Conservation (phyloP, 2,888 invertebrate species). For the Tetranychus truncatus region DNA sequence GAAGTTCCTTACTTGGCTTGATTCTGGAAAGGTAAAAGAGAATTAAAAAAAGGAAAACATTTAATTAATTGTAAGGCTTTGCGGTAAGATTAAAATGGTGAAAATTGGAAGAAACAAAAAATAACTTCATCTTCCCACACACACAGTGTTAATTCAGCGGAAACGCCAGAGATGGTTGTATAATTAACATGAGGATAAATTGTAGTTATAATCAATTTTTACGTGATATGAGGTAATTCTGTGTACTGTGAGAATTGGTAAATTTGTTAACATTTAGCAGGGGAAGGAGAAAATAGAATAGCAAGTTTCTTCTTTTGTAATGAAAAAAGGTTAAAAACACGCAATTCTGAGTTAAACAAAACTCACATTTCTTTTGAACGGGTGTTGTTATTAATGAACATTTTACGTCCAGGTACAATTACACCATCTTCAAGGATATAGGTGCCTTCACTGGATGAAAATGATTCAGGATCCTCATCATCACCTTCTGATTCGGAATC, state of each 20-base stretch:
- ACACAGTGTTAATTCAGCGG: background rate
- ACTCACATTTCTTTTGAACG: background rate
- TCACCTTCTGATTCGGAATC: slow-evolving; percentile 5
- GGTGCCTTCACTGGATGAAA: slow-evolving; percentile 8
- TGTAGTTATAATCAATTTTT: background rate
- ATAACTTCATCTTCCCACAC: background rate
- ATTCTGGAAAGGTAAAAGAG: slow-evolving; percentile 7
- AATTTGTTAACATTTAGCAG: too few species aligned
- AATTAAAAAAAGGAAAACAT: background rate
- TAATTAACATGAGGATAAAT: background rate
- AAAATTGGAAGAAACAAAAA: background rate
- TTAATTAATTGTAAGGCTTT: background rate
- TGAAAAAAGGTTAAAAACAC: too few species aligned
- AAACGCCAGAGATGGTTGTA: background rate
- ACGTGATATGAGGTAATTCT: background rate
- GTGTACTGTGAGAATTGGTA: background rate
- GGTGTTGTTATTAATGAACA: background rate
- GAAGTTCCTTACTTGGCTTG: slow-evolving; percentile 41
- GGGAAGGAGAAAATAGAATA: too few species aligned
- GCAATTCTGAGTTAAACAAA: too few species aligned
- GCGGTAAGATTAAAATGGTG: background rate
- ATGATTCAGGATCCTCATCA: background rate
- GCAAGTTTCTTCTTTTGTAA: too few species aligned
- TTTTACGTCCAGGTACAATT: background rate
- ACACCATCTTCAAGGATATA: background rate